These are phyloP conservation scores for Trissoscelio sp. DNA, from an alignment of 2,888 invertebrate genomes.

Conservation along the genomic window DNA sequence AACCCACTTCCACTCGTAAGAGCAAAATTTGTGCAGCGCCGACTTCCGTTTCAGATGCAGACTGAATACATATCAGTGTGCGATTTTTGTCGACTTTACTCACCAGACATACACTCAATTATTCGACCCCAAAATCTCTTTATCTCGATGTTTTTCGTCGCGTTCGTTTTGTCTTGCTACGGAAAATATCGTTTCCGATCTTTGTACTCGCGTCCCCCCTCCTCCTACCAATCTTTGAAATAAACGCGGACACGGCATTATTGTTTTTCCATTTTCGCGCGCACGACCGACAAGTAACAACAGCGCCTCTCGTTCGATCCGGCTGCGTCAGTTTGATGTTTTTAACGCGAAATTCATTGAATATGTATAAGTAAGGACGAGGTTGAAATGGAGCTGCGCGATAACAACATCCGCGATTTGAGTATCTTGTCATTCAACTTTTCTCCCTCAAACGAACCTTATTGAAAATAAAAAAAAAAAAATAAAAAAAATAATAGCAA, in stretches of 20 bases:
- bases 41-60: slow-evolving; percentile 31
- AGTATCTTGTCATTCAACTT: slow-evolving; percentile 58
- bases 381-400: slow-evolving; percentile 26
- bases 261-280: slow-evolving; percentile 47
- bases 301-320: slow-evolving; percentile 18
- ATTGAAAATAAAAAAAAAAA: slow-evolving; percentile 36
- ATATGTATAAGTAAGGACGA: slow-evolving; percentile 59
- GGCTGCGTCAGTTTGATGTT: slow-evolving; percentile 37
- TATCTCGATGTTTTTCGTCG: not conserved
- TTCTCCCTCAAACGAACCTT: slow-evolving; percentile 34
- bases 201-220: slow-evolving; percentile 1
- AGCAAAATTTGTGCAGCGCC: slow-evolving; percentile 29
- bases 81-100: slow-evolving; percentile 14
- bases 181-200: slow-evolving; percentile 39
- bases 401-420: slow-evolving; percentile 60
- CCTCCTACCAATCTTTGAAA: slow-evolving; percentile 43
- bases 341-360: slow-evolving; percentile 57
- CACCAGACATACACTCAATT: slow-evolving; percentile 27
- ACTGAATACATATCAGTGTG: not conserved
- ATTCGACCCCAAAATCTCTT: slow-evolving; percentile 35
- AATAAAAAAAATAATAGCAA: too few relatives aligned
- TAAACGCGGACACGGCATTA: slow-evolving; percentile 20
- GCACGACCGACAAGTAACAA: slow-evolving; percentile 35
- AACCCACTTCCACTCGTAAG: slow-evolving; percentile 42
- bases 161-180: slow-evolving; percentile 20